Base-by-base conservation (phyloP, 1,140 invertebrate species). In the Drosophila cardini region DNA sequence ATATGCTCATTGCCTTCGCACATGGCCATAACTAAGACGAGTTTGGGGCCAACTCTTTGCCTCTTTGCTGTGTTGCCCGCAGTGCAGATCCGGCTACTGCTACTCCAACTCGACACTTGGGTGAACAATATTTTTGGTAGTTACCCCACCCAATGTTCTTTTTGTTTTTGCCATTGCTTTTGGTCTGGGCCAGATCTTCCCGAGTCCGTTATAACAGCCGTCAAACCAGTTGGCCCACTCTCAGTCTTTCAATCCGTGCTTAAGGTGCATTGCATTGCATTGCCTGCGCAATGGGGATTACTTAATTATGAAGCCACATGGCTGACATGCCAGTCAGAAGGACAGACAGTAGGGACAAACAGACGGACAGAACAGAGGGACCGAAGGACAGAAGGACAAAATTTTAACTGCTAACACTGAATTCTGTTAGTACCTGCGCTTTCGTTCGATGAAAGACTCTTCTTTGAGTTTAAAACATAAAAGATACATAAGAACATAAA, bases 251-350 rank as follows among this genome's bases (percentile, higher is more conserved):
- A 74, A 72, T 67, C 71, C 46, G 50, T 71, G 83, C 79, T 86
- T 87, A 87, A 86, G 76, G 79, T 83, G 83, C 86, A 62, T 53
- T 61, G 82, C 86, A 62, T 53, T 61, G 82, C 75, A 65, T 79
- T 75, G 81, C 73, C 63, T 46, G 62, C 50, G 50, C 71, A 26
- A 21, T 50, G 83, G 82, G 80, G 83, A 89, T 86, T 86, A 86
- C 83, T 86, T 87, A 86, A 86, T 86, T 86, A 87, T 89, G 84
- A 83, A 83, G 61, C 61, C 60, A 61, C 72, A 73, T 32, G 74
- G 46, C 71, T 67, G 76, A 76, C 32, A 57, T 26, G 63, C 21
- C 63, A 46, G 34, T 43, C 61, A 56, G 26, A 21, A 8, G 4
- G 8, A 16, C 26, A 10, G 13, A 53, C 13, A n/a, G n/a, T n/a